These are phyloP conservation scores for Buphagus erythrorhynchus DNA, from an alignment of 2,797 vertebrate species.

Conservation along the genomic window DNA sequence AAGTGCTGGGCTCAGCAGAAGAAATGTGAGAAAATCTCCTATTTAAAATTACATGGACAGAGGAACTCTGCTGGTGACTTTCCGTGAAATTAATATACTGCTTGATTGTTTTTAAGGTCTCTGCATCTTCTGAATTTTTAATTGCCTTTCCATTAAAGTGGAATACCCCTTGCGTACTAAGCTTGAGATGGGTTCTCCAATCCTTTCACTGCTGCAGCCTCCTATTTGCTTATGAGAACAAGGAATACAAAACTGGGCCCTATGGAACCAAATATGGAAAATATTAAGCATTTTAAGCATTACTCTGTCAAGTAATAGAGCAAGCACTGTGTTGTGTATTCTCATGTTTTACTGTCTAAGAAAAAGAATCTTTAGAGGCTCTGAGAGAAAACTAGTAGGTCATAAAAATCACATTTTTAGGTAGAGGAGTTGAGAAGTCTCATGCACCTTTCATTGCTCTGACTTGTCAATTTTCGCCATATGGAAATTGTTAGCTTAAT, in stretches of 20 bases:
- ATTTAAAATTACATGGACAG: slow-evolving; percentile 13
- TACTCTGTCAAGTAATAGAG: background rate
- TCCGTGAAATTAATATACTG: background rate
- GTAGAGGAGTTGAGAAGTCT: background rate
- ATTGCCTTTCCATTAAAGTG: slow-evolving; percentile 45
- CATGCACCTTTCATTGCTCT: slow-evolving; percentile 26
- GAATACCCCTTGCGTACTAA: background rate
- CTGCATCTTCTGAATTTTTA: slow-evolving; percentile 55
- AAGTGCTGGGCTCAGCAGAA: background rate
- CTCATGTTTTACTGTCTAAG: slow-evolving; percentile 12
- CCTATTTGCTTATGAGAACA: background rate
- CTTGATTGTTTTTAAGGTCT: slow-evolving; percentile 9
- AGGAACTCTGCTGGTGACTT: background rate
- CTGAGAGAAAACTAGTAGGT: background rate
- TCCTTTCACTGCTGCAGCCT: background rate
- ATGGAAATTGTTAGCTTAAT: slow-evolving; percentile 66
- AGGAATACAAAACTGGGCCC: background rate
- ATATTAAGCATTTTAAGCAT: slow-evolving; percentile 7
- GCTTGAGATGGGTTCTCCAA: background rate
- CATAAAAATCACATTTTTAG: slow-evolving; percentile 17
- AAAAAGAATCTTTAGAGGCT: background rate
- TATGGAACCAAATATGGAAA: slow-evolving; percentile 2
- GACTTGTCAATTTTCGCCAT: slow-evolving; percentile 64
- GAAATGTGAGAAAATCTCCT: slow-evolving; percentile 55
- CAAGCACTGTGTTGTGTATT: background rate